These are phyloP conservation scores for Lobophora halterata DNA, from an alignment of 2,888 invertebrate species.

Conservation along the genomic window DNA sequence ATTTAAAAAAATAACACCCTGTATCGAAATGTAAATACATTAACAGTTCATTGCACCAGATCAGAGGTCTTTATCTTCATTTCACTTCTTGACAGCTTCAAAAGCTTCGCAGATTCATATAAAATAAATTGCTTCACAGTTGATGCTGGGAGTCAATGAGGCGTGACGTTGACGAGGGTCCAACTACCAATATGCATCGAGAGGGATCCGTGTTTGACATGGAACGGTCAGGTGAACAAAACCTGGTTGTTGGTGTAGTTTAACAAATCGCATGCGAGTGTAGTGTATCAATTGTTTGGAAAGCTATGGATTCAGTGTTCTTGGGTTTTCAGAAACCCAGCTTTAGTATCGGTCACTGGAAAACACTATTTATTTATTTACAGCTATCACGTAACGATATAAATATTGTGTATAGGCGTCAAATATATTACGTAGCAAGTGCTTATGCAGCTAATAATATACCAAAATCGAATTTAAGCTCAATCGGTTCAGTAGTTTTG, in stretches of 20 bases:
- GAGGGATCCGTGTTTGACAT: constrained; percentile 66
- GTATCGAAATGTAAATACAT: constrained; percentile 22
- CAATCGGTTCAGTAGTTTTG: too few species aligned
- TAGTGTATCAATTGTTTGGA: constrained; percentile 1
- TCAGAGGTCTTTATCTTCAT: constrained; percentile 37
- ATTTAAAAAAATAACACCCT: too few species aligned
- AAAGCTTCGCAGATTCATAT: constrained; percentile 70
- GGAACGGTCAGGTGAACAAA: constrained; percentile 60
- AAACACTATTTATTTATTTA: too few species aligned
- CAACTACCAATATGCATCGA: constrained; percentile 64
- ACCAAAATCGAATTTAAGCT: too few species aligned
- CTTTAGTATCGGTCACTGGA: too few species aligned
- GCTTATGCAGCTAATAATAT: too few species aligned
- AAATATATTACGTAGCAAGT: too few species aligned
- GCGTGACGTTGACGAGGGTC: constrained; percentile 76
- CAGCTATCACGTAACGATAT: too few species aligned
- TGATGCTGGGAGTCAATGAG: constrained; percentile 76
- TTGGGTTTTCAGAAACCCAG: too few species aligned
- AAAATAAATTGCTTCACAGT: constrained; percentile 73
- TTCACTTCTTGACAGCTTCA: constrained; percentile 64
- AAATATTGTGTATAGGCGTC: too few species aligned
- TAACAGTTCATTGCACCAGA: constrained; percentile 26
- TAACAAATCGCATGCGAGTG: constrained; percentile 12
- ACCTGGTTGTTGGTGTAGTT: constrained; percentile 15
- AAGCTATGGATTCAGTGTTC: too few species aligned